phyloP scores from a whole-genome alignment of 2,797 vertebrate species.

The Phoebastria nigripes region DNA sequence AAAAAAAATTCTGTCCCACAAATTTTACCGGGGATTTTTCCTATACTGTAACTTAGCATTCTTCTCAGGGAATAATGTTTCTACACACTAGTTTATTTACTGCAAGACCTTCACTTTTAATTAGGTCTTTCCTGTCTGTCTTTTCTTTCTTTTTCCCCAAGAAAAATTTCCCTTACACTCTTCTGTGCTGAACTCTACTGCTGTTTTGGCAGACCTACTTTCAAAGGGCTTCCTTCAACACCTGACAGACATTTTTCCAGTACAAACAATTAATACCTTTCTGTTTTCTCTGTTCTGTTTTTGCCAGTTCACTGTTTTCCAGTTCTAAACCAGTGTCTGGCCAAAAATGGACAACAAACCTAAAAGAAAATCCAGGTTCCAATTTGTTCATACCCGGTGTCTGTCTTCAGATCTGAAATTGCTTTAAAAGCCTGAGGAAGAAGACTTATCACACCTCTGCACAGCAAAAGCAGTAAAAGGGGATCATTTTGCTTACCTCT shows the following conservation, averaged over 20 bases:
- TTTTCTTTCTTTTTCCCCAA: background rate
- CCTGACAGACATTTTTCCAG: background rate
- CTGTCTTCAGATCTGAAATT: background rate
- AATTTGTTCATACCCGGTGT: background rate
- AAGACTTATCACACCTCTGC: background rate
- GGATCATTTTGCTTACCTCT: background rate
- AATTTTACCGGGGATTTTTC: background rate
- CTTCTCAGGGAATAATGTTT: conserved; percentile 22
- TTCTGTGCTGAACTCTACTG: background rate
- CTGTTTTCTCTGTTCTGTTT: background rate
- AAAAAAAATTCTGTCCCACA: background rate
- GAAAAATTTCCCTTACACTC: background rate
- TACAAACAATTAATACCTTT: background rate
- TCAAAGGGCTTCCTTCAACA: background rate
- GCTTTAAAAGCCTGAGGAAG: background rate
- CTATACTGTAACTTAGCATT: background rate
- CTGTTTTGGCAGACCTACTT: conserved; percentile 7
- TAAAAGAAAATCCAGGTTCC: background rate
- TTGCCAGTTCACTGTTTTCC: background rate
- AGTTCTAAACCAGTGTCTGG: background rate
- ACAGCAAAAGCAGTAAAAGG: background rate
- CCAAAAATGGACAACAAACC: background rate
- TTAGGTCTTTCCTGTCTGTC: conserved; percentile 33
- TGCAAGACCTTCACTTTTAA: conserved; percentile 44
- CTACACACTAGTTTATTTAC: conserved; percentile 50